Conservation (phyloP, 2,888 invertebrate species). For the Pycnomerus fuliginosus region DNA sequence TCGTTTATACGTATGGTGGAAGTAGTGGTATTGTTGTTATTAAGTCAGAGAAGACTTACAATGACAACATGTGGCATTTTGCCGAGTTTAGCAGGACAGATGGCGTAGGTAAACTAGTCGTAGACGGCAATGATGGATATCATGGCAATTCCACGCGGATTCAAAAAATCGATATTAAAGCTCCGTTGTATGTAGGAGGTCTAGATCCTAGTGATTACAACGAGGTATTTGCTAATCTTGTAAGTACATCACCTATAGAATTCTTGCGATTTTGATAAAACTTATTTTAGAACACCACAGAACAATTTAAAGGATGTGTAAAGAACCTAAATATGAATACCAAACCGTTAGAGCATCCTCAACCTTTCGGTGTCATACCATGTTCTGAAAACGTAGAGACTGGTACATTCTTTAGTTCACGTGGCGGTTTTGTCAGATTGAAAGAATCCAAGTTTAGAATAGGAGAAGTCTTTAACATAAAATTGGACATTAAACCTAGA, state of each 20-base stretch:
- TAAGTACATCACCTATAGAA: conserved; percentile 19
- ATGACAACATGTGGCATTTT: conserved; percentile 80
- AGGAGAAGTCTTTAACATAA: conserved; percentile 74
- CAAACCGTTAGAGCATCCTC: conserved; percentile 62
- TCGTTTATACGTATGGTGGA: conserved; percentile 71
- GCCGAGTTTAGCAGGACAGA: conserved; percentile 66
- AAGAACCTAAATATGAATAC: conserved; percentile 73
- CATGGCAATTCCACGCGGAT: conserved; percentile 42
- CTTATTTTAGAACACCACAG: conserved; percentile 48
- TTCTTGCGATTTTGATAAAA: neutral
- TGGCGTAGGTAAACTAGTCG: conserved; percentile 64
- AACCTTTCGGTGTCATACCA: conserved; percentile 63
- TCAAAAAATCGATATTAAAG: conserved; percentile 59
- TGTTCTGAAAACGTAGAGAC: conserved; percentile 78
- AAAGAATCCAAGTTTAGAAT: conserved; percentile 71
- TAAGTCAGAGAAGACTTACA: conserved; percentile 59
- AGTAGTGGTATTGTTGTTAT: conserved; percentile 60
- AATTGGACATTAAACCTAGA: conserved; percentile 84
- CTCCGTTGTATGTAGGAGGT: conserved; percentile 83
- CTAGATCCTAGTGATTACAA: conserved; percentile 56
- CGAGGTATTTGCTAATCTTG: conserved; percentile 49
- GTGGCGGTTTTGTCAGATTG: conserved; percentile 65
- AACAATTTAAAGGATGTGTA: conserved; percentile 83
- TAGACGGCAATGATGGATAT: conserved; percentile 61
- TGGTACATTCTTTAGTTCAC: conserved; percentile 82